Conservation (phyloP, 2,797 vertebrate species). For the Platalea minor region DNA sequence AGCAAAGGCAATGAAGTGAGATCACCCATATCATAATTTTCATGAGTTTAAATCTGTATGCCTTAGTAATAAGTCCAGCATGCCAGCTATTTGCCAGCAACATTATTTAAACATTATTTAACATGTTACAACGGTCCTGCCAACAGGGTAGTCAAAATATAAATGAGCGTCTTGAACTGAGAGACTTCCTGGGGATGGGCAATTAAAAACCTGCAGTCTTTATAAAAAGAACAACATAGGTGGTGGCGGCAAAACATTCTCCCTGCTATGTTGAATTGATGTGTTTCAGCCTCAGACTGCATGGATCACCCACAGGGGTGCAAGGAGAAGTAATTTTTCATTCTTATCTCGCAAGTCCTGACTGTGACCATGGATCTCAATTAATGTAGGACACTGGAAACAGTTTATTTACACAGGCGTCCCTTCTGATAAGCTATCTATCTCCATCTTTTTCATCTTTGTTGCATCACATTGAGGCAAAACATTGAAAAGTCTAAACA, state of each 20-base stretch:
- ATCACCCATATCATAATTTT: not conserved
- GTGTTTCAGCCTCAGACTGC: not conserved
- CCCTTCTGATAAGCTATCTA: not conserved
- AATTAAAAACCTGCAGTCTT: not conserved
- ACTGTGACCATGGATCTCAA: not conserved
- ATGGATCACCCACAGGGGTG: not conserved
- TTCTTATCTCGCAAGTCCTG: not conserved
- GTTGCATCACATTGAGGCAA: not conserved
- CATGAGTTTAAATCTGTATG: not conserved
- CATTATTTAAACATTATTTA: not conserved
- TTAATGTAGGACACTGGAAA: not conserved
- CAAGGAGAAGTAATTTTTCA: not conserved
- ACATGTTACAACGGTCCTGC: not conserved
- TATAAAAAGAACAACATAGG: not conserved
- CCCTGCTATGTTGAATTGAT: not conserved
- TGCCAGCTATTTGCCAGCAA: not conserved
- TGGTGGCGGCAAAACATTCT: not conserved
- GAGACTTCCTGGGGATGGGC: not conserved
- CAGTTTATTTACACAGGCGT: not conserved
- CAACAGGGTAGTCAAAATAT: not conserved
- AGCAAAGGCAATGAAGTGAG: slow-evolving; percentile 12
- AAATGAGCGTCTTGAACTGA: not conserved
- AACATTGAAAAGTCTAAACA: not conserved
- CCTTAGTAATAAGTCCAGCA: not conserved
- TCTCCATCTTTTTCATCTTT: not conserved